Evolutionary conservation across 2,113 vertebrate species (phyloP), one percentile per base, ranked within the genome.

Genomic region (Erinaceus europaeus): DNA sequence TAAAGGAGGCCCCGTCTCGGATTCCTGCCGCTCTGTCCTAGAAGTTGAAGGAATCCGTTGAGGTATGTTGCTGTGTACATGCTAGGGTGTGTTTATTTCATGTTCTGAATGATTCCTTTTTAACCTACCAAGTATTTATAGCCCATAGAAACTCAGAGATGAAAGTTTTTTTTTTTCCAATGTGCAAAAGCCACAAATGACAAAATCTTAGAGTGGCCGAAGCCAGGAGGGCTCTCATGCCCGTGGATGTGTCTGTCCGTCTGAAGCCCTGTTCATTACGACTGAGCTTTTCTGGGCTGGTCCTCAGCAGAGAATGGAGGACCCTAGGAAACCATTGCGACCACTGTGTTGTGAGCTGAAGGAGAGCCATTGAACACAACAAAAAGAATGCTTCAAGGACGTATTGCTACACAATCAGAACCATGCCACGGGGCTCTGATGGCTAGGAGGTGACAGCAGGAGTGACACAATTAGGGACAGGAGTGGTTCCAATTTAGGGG

Each of bases 361-460:
- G 95, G 94, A 96, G 86, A 95, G 89, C 94, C 89, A 96, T 96
- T 96, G 95, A 96, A 94, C 93, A 90, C 95, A 95, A 94, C 95
- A 95, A 92, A 96, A 94, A 96, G 87, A 92, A 94, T 77, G 95
- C 95, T 96, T 96, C 95, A 96, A 96, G 95, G 95, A 95, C 93
- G 57, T 90, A 84, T 73, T 7, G 93, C 90, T 75, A 93, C 94
- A 96, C 95, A 95, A 95, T 96, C 93, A 94, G 95, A 94, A 94
- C 94, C 93, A 91, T 94, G 93, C 89, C 89, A 94, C 94, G 0
- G 90, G n/a, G 94, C 95, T 95, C 94, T 95, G 94, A 95, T 94
- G 92, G 94, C 92, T 96, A 73, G 92, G 92, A 96, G 93, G 95
- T 93, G 95, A 91, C 95, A 96, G 95, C 95, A 91, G 95, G 95